Percentiles rank a stretch among this genome's conserved stretches.
Conservation (phyloP, 1,140 invertebrate genomes). For the Aphis gossypii region DNA sequence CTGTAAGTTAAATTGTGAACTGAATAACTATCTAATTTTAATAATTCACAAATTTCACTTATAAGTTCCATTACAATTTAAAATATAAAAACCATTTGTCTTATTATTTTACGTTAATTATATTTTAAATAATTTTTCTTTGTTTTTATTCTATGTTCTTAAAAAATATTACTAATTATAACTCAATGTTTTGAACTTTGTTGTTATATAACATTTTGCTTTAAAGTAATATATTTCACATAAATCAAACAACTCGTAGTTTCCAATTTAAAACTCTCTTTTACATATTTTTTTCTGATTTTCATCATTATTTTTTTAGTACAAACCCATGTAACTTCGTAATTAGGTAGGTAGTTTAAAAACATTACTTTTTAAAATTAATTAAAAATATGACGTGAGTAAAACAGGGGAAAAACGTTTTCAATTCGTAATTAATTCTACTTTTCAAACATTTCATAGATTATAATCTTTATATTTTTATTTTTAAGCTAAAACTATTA, state of each 20-base stretch:
- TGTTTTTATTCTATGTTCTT: background rate
- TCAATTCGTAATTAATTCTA: background rate
- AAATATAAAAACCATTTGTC: background rate
- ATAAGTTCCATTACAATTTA: background rate
- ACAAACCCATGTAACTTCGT: too few species aligned
- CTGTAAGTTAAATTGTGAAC: background rate
- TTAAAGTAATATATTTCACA: background rate
- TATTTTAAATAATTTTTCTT: background rate
- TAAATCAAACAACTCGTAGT: background rate
- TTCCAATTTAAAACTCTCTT: background rate
- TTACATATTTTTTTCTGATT: background rate
- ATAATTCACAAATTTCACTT: background rate
- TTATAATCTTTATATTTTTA: background rate
- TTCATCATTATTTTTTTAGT: background rate
- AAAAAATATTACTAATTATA: background rate
- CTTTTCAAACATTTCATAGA: background rate
- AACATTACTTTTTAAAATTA: background rate
- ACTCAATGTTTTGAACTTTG: background rate
- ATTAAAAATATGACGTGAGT: background rate
- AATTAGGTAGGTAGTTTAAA: background rate
- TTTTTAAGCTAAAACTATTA: background rate
- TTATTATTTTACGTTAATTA: background rate
- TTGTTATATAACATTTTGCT: background rate
- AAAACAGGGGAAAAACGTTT: background rate
- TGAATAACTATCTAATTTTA: background rate